Evolutionary conservation across 2,797 vertebrate genomes (phyloP), one percentile per base, ranked within the genome.

Genomic region (Gorsachius magnificus): DNA sequence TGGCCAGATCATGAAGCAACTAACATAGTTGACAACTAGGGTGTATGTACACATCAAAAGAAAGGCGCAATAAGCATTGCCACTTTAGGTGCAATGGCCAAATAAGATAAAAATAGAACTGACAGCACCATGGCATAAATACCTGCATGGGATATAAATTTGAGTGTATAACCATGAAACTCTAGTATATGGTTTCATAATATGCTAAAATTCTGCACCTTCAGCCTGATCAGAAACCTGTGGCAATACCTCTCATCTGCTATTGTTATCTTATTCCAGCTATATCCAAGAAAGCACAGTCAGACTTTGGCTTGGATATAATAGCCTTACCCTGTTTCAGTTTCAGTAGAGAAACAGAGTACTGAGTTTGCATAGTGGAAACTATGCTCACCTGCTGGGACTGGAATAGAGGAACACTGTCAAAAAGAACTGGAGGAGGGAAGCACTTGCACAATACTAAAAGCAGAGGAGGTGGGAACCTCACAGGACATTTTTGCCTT

Each of bases 311-410:
- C 92, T 91, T 56, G 33, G 45, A 31, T 68, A 20, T 70, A 63
- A 85, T 4, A 85, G 36, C 65, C 48, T 46, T 89, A 83, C 87
- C 64, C 41, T 46, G 35, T 83, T 94, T 86, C 79, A 91, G 89
- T 92, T 96, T 94, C 94, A 87, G 38, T 24, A 93, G 38, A 90
- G 87, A 94, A 93, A 81, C 7, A 60, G 26, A 66, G 45, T 13
- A 48, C 63, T 66, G 46, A 75, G 57, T 85, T 91, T 93, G 91
- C 72, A 78, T 43, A 71, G 85, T 86, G 76, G 87, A 95, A 96
- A 93, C 72, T 94, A 33, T 75, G 83, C 58, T 95, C 65, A 95
- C 92, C 69, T 95, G 94, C 87, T 90, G 89, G 88, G 82, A 90
- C 69, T 83, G 65, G 76, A 91, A 68, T 18, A 93, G 65, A 75